Base-by-base conservation (phyloP, 2,797 vertebrate species). In the Tiaroga cobitis region DNA sequence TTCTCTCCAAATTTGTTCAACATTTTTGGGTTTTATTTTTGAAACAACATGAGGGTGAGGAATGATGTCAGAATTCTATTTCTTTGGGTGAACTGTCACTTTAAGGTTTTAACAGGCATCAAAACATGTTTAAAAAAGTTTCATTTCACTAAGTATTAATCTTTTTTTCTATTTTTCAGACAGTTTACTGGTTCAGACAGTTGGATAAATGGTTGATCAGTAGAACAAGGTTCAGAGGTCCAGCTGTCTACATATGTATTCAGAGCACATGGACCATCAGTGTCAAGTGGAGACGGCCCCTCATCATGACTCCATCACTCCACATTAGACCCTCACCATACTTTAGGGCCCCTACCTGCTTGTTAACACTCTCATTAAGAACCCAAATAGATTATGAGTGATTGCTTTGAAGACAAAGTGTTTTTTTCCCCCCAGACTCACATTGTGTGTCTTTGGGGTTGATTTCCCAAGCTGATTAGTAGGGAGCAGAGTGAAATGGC, bases 301-400 rank as follows among this genome's bases (percentile, higher is more conserved):
- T 49, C 68, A 89, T 91, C 91, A 92, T 32, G 67, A 80, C 56
- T 86, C 93, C 92, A 93, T 92, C 92, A 90, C 88, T 90, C 87
- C 89, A 91, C 91, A 91, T 93, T 93, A 90, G 88, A 88, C 88
- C 91, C 91, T 93, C 92, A 94, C 91, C 91, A 89, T 77, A 49
- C 91, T 89, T 90, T 92, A 93, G 92, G 93, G 43, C 90, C 90
- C 86, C 81, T 84, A 83, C 84, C 90, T 89, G 89, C 92, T 94
- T 92, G 89, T 94, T 94, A 94, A 93, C 90, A 89, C 90, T 76
- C 85, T 81, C 10, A 84, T 90, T 91, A 93, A 94, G 93, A 92
- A 93, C 89, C 91, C 88, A 88, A 89, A 91, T 89, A 88, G 90
- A 89, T 89, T 84, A 89, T 70, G 59, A 87, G 82, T 77, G 85